phyloP scores from a whole-genome alignment of 2,113 vertebrate species.

The Illadopsis cleaveri region DNA sequence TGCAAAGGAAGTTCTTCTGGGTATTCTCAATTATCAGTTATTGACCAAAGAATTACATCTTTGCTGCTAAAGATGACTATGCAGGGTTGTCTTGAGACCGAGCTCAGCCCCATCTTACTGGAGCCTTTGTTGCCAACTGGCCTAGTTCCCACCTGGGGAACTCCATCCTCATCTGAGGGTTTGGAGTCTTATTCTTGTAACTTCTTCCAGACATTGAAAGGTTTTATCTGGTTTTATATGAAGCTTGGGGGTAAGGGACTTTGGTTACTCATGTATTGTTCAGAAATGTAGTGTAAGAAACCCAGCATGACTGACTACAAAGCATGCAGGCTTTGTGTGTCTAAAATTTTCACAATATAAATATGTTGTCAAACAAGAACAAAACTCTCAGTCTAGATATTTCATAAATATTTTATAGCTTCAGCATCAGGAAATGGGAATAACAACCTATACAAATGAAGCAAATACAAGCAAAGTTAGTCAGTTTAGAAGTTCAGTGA shows the following conservation, averaged over 20 bases:
- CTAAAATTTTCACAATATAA: not conserved
- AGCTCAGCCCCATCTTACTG: not conserved
- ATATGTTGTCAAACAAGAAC: not conserved
- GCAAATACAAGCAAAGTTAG: not conserved
- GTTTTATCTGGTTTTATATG: not conserved
- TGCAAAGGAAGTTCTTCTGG: not conserved
- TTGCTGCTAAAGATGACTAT: not conserved
- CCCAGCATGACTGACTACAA: not conserved
- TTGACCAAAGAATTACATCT: not conserved
- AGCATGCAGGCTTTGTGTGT: not conserved
- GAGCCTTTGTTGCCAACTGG: not conserved
- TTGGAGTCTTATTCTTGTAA: not conserved
- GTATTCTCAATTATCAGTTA: not conserved
- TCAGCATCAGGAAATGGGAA: not conserved
- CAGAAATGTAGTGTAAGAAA: not conserved
- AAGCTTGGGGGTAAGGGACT: not conserved
- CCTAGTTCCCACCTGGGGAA: not conserved
- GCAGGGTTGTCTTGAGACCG: not conserved
- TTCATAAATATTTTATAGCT: not conserved
- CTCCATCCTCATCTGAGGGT: not conserved
- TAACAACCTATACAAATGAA: not conserved
- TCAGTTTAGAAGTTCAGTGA: not conserved
- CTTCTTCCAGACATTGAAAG: not conserved
- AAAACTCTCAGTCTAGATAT: not conserved
- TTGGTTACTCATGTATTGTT: not conserved